Evolutionary conservation across 2,797 vertebrate species (phyloP), one percentile per base, ranked within the genome.

Genomic region (Labroides dimidiatus): DNA sequence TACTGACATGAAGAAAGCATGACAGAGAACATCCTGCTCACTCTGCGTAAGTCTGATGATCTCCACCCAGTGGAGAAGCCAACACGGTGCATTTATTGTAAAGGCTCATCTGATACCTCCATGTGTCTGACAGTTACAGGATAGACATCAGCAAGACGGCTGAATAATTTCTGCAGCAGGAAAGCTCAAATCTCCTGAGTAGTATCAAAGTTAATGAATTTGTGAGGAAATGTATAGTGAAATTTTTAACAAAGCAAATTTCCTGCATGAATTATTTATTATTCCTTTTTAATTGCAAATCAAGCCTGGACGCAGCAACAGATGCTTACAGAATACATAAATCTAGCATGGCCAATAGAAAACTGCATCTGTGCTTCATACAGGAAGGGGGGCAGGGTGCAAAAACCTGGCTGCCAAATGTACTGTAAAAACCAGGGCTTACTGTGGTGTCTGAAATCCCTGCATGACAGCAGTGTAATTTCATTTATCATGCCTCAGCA

Each of bases 381-480:
- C 64, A 64, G 27, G 23, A 55, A 24, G 14, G 30, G 41, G 58
- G 49, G 27, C 5, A 44, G 27, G 30, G 27, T 14, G 21, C 3
- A 51, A 55, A 71, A 67, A 49, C 45, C 63, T 47, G 5, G 37
- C 43, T 52, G 53, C 14, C 42, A 36, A 69, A 59, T 69, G 69
- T 51, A 23, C 52, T 62, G 62, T 69, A 63, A 75, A 33, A 80
- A 69, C 45, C 64, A 70, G 49, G 45, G 51, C 65, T 82, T 59
- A 76, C 56, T 48, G 63, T 53, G 51, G 44, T 63, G 64, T 71
- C 84, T 77, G 39, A 8, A 88, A 74, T 69, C 67, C 60, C 69
- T 63, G 82, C 85, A 74, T 79, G 85, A 82, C 60, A 67, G 78
- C 75, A 61, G 79, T 65, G 72, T 88, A 85, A 88, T 89, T 87